Conservation (phyloP, 2,888 invertebrate genomes). For the Trichopria drosophilae region DNA sequence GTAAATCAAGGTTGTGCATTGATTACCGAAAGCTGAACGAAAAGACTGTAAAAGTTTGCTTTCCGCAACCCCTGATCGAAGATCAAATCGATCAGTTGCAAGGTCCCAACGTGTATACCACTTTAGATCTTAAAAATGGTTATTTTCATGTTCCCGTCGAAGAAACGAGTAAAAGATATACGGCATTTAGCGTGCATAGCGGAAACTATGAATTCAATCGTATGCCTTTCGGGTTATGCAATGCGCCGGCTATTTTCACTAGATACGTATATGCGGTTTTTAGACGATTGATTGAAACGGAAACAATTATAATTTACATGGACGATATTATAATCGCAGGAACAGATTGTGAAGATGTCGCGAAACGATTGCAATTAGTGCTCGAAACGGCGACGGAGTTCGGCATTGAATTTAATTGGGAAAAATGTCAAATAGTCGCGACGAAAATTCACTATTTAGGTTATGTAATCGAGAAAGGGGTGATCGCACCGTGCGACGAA, state of each 20-base stretch:
- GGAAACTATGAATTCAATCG: no score
- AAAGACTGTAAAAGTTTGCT: constrained; percentile 34
- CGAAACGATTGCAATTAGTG: constrained; percentile 20
- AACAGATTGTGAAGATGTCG: constrained; percentile 9
- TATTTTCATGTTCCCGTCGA: constrained; percentile 1
- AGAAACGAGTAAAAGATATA: background rate
- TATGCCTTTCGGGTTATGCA: no score
- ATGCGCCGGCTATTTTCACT: constrained; percentile 34
- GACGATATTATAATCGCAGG: constrained; percentile 31
- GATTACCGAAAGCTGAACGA: constrained; percentile 38
- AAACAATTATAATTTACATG: constrained; percentile 18
- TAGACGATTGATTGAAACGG: constrained; percentile 20
- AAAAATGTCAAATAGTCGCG: constrained; percentile 32
- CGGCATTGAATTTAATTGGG: constrained; percentile 33
- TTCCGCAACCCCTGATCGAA: constrained; percentile 40
- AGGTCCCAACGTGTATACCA: constrained; percentile 27
- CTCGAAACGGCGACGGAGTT: constrained; percentile 23
- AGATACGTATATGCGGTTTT: constrained; percentile 31
- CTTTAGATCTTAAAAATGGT: no score
- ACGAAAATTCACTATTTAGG: constrained; percentile 32
- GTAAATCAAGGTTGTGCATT: constrained; percentile 33
- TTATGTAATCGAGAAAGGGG: constrained; percentile 23
- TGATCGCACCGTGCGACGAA: constrained; percentile 28
- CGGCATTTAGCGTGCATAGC: background rate
- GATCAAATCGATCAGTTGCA: constrained; percentile 35